Base-by-base conservation (phyloP, 2,797 vertebrate species). In the Mastacembelus armatus region DNA sequence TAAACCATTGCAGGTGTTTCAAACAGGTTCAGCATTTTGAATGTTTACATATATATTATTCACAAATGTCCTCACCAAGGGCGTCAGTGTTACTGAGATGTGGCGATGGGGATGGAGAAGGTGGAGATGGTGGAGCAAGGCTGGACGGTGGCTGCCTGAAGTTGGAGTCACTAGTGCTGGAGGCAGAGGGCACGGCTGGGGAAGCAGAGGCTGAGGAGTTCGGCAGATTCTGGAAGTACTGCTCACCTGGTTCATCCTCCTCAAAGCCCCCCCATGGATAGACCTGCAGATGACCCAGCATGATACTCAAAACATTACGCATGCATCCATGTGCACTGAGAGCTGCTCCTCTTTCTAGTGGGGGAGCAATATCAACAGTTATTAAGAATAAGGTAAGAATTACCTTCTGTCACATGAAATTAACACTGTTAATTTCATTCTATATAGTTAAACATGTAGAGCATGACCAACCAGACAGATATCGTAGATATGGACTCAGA, bases 191-290 rank as follows among this genome's bases (percentile, higher is more conserved):
- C 86, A 93, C 92, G 57, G 93, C 91, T 52, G 95, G 91, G 47
- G 92, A 94, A 90, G 94, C 93, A 30, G 93, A 80, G 80, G 95
- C 90, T 2, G 96, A 95, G 89, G 96, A 96, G 88, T 96, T 96
- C 90, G 97, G 95, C 79, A 98, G 94, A 88, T 94, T 96, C 90
- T 96, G 95, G 91, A 96, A 97, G 93, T 96, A 95, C 81, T 95
- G 95, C 88, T 97, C 97, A 87, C 96, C 96, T 68, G 96, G 95
- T 84, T 99, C 97, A 1, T 99, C 98, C 92, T 99, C 98, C 85
- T 99, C 98, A 71, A 95, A 96, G 88, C 96, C 93, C 1, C 95
- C 94, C 92, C 97, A 96, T 33, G 96, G 96, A 91, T 97, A 98
- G n/a, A 95, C 96, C 93, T 98, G 94, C 2, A 59, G 29, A 57